Evolutionary conservation across 2,797 vertebrate genomes (phyloP), one percentile per base, ranked within the genome.

Genomic region (Heteromormyrus szaboi): DNA sequence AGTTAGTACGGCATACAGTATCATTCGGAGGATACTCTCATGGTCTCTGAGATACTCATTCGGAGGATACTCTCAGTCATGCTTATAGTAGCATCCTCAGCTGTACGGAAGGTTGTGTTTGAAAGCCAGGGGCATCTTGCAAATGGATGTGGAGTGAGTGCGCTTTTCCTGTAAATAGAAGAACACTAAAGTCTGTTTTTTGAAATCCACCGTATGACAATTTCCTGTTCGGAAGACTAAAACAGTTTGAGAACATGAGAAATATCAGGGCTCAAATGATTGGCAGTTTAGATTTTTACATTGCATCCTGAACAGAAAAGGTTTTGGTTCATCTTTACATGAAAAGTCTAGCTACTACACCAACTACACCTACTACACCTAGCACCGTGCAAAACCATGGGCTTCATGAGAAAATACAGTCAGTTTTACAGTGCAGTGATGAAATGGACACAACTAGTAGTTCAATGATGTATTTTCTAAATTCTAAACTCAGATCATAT

Each of bases 221-320:
- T 94, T 91, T 94, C 90, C 92, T 95, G 92, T 91, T 92, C 91
- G 91, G 93, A 94, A 92, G 91, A 94, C 93, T 93, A 29, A 94
- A 85, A 92, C 14, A 62, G 91, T 53, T 92, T 94, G 17, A 93
- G 91, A 93, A 93, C 91, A 92, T 93, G 89, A 86, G 12, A 92
- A 93, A 91, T 84, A 62, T 51, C 48, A 51, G 37, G 83, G 62
- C 37, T 53, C n/a, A 46, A 33, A 81, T 62, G 25, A 29, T 93
- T 90, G 79, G 44, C 37, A 93, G 92, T 92, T 50, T 89, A 93
- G 93, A 95, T 91, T 93, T 92, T 94, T 95, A 92, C 93, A 92
- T 92, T 93, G 93, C 94, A 94, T 95, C 95, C 95, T 96, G 95
- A 96, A 22, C 95, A 95, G 94, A 94, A 91, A 91, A 33, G 88